Evolutionary conservation across 2,888 invertebrate species (phyloP), one percentile per base, ranked within the genome.

Genomic region (Ormyrus thymus): DNA sequence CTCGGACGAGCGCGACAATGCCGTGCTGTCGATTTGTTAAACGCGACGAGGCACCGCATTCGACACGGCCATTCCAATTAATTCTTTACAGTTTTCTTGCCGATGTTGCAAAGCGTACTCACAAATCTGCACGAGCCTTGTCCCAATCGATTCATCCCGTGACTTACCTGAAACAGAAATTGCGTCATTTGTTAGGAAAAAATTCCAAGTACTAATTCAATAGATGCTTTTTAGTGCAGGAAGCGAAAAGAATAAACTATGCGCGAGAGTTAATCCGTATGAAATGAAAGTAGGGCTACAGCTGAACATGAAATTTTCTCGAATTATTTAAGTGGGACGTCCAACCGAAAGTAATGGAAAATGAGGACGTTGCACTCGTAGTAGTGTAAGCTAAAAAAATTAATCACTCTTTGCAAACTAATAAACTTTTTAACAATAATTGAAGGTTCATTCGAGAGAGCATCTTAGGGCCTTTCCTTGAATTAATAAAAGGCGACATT

Each of bases 311-410:
- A 56, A 53, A 71, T 66, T 71, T 58, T 29, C 7, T 46, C 66
- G 61, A 71, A 72, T 72, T 43, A 66, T 66, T 10, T 66, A 77
- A 77, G 76, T 76, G 76, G 76, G 65, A 76, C 76, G 71, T 59
- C 64, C 9, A 9, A n/a, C 58, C 59, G 29, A 65, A 76, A 71
- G 29, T 76, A 70, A 76, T 70, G 56, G 64, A 70, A 62, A 68
- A 61, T 48, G 56, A 11, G 43, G 9, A 29, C 29, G 29, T 29
- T 4, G 29, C 29, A 4, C 29, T 29, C 29, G 29, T 29, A 29
- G 29, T 29, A 3, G 29, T 3, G 4, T 29, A 29, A 29, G 29
- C 29, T 29, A 29, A 29, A 29, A 29, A 29, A 29, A 4, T 29
- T 29, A 29, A 29, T 29, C 29, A 29, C 29, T 29, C 29, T 29